Evolutionary conservation across 2,113 vertebrate genomes (phyloP), one percentile per base, ranked within the genome.

Genomic region (Hydrolagus affinis): DNA sequence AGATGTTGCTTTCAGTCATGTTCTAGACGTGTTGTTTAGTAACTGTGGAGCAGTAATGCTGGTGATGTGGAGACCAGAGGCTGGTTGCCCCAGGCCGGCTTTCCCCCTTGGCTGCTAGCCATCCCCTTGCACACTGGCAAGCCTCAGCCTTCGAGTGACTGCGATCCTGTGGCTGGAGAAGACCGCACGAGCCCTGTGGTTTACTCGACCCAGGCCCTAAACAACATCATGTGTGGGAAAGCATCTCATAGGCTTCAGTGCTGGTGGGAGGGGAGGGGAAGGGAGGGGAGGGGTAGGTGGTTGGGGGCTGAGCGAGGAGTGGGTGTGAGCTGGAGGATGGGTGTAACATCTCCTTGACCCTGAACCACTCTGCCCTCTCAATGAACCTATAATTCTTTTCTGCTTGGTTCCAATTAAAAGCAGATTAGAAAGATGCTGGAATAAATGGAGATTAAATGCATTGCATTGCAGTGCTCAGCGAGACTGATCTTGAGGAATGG

Each of bases 1-100:
- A n/a, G n/a, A n/a, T n/a, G n/a, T n/a, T n/a, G n/a, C 60, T 66
- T 83, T 83, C 78, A 83, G 78, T 83, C 32, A 66, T 32, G 62
- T 32, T 66, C 66, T 72, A 19, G 30, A 83, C 19, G 62, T 83
- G 60, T 83, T 32, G 59, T n/a, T 83, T 19, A 66, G 62, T 68
- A 83, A 83, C 66, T 83, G 78, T 30, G 60, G 28, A 62, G 64
- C 32, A 83, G 11, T 83, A 28, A 66, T 83, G 30, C 66, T 83
- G 32, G 60, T 83, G 60, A 44, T 83, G 78, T 66, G 78, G 62
- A 68, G 66, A 28, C 62, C 30, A 44, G 78, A 83, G 62, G 66
- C 78, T 66, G 78, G 78, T 8, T 66, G 32, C 62, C n/a, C 60
- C 19, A 66, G 64, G 28, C 62, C 66, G 44, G 78, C 62, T 66